Evolutionary conservation across 1,140 invertebrate species (phyloP), one percentile per base, ranked within the genome.

Genomic region (Armadillidium nasatum): DNA sequence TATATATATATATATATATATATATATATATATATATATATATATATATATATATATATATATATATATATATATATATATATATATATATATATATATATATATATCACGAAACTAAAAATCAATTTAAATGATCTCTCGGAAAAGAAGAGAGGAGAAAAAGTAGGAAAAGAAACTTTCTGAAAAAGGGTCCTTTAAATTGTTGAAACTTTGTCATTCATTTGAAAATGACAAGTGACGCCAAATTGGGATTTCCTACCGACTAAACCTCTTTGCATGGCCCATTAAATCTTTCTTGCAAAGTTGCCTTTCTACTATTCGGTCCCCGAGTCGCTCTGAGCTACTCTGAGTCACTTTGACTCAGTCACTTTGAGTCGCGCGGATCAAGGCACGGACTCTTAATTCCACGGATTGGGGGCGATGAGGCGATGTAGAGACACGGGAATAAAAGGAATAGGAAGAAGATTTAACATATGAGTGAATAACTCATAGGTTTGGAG

Each of bases 241-340:
- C 50, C 50, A 60, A 60, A 60, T 60, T 60, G 50, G 50, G 7
- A 50, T 50, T 60, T 60, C 50, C 50, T 60, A 15, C 50, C 19
- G 46, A 60, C 50, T 60, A 60, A 60, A 60, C 50, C 50, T 60
- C 50, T 60, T 60, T 60, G 50, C 50, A 4, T 50, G 46, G 11
- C 2, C 50, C 50, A 60, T 60, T 60, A 60, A 60, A 19, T 60
- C 50, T 60, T 33, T 33, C 50, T 60, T 13, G 50, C 50, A 13
- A 19, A 60, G 50, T 60, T 60, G 50, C 11, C 50, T 60, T 60
- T 60, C 19, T 19, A 1, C 50, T 15, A 60, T 15, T 60, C 19
- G 11, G 7, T 4, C 7, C 50, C 7, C 50, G 19, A 60, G 50
- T 60, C 50, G 50, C 50, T 60, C 19, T 33, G 33, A 33, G 33